Conservation (phyloP, 1,140 invertebrate species). For the Drosophila auraria region DNA sequence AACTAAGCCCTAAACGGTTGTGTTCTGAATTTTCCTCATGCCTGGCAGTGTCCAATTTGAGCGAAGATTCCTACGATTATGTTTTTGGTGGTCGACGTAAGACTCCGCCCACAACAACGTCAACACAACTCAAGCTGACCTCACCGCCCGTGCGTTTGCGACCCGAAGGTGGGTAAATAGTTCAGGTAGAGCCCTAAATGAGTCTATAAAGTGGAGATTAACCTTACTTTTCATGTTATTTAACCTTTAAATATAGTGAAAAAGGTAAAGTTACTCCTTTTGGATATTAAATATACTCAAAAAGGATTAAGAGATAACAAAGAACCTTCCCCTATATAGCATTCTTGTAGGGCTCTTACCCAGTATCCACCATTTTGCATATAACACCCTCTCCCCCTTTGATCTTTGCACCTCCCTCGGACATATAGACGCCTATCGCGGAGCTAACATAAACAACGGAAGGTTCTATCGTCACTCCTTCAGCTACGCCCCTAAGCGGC, state of each 20-base stretch:
- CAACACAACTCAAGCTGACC: conserved; percentile 85
- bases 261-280: too few species aligned
- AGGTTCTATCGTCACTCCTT: conserved; percentile 85
- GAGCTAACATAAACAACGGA: conserved; percentile 83
- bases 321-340: background rate
- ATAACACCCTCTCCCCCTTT: background rate
- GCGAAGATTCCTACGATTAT: conserved; percentile 85
- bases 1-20: conserved; percentile 21
- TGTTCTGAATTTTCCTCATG: conserved; percentile 29
- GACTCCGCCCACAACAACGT: conserved; percentile 84
- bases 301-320: background rate
- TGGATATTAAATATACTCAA: too few species aligned
- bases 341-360: background rate
- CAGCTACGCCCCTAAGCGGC: conserved; percentile 84
- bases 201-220: background rate
- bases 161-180: conserved; percentile 75
- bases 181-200: background rate
- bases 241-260: background rate
- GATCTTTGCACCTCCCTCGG: background rate
- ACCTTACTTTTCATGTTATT: background rate
- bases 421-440: conserved; percentile 73
- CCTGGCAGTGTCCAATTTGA: conserved; percentile 84
- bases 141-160: conserved; percentile 83
- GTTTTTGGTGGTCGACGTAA: conserved; percentile 85
- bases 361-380: too few species aligned